Evolutionary conservation across 2,888 invertebrate genomes (phyloP).

Genomic region (Pterostichus madidus): DNA sequence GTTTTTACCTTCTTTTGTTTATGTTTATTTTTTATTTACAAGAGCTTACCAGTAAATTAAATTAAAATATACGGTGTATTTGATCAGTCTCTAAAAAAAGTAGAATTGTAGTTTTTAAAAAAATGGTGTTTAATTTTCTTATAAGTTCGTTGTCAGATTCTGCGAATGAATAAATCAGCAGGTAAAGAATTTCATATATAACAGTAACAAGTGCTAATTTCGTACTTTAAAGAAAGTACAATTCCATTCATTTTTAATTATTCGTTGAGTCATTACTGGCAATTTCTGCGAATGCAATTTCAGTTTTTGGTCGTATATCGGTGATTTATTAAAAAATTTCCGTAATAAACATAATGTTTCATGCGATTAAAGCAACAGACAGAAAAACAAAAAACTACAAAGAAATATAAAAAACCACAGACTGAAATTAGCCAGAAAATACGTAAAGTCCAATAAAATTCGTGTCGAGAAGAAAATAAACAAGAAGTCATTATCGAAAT

Average conservation of each 20-base stretch:
- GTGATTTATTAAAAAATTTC: slow-evolving; percentile 36
- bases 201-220: slow-evolving; percentile 29
- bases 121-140: not conserved
- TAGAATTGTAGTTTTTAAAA: no score
- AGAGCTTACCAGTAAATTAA: no score
- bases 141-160: not conserved
- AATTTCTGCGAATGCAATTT: slow-evolving; percentile 15
- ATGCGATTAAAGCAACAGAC: slow-evolving; percentile 16
- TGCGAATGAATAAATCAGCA: not conserved
- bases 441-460: slow-evolving; percentile 59
- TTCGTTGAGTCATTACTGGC: not conserved
- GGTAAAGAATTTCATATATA: not conserved
- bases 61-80: no score
- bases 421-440: slow-evolving; percentile 53
- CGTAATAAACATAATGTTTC: slow-evolving; percentile 43
- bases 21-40: no score
- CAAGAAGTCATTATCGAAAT: slow-evolving; percentile 59
- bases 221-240: slow-evolving; percentile 32
- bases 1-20: no score
- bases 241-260: slow-evolving; percentile 33
- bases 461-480: slow-evolving; percentile 61
- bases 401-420: slow-evolving; percentile 44
- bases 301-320: slow-evolving; percentile 28
- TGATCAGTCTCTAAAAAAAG: not conserved
- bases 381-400: slow-evolving; percentile 40